phyloP scores from a whole-genome alignment of 1,140 invertebrate genomes.

The Arion vulgaris region DNA sequence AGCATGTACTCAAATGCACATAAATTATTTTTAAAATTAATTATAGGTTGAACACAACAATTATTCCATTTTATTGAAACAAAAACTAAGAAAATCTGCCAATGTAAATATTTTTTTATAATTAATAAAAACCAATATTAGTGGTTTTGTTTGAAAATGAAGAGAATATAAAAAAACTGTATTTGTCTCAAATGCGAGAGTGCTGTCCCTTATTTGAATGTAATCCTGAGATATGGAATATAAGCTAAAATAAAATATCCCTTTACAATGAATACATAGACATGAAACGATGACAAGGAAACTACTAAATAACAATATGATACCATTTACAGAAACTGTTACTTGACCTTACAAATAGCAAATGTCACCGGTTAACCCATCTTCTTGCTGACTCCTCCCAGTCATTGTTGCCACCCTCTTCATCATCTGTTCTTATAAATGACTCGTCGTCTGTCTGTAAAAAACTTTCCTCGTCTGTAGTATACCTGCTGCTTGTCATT shows the following conservation, averaged over 20 bases:
- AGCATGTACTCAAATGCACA: no score
- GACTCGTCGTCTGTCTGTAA: conserved; percentile 72
- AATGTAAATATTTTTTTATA: no score
- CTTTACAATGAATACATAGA: background rate
- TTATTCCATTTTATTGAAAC: no score
- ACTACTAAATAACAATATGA: background rate
- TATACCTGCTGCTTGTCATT: conserved; percentile 70
- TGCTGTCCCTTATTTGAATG: no score
- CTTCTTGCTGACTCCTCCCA: conserved; percentile 81
- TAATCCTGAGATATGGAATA: background rate
- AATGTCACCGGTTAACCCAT: conserved; percentile 78
- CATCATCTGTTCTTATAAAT: conserved; percentile 75
- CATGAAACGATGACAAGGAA: background rate
- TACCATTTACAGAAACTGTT: background rate
- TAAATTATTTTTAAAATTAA: no score
- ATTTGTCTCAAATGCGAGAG: no score
- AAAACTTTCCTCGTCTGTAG: conserved; percentile 73
- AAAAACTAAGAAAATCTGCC: no score
- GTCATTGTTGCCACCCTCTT: conserved; percentile 77
- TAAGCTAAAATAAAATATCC: background rate
- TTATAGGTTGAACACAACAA: no score
- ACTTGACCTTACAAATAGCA: background rate
- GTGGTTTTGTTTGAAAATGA: no score
- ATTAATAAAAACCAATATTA: no score
- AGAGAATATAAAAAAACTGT: no score